Base-by-base conservation (phyloP, 2,888 invertebrate species). In the Capitulum mitella region DNA sequence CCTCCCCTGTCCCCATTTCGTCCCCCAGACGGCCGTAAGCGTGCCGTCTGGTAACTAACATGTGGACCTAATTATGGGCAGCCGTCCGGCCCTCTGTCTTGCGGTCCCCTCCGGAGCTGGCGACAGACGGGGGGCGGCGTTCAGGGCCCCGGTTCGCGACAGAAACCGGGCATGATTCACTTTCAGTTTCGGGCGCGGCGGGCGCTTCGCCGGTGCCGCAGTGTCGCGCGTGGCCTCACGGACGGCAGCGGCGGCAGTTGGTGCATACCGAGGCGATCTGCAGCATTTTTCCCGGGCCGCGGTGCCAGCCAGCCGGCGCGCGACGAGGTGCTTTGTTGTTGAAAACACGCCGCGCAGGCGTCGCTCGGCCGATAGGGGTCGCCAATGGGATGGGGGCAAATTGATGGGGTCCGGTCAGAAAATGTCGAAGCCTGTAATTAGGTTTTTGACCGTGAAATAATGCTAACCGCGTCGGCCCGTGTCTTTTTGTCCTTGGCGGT, bases 351-450 rank as follows among this genome's bases (percentile, higher is more conserved):
- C 40, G 26, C 40, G 26, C 5, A 22, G 37, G 37, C 70, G 26
- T 70, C 34, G 34, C 61, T 22, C 70, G 29, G 16, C 40, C 70
- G 70, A 40, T 40, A 40, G 37, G n/a, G 70, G 37, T 70, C 70
- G 70, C 70, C 37, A 12, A 70, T 40, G 70, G 40, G 70, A 40
- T 29, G 40, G 70, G 29, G 70, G 26, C 40, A 40, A 70, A 70
- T 70, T 70, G 70, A 70, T 70, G 70, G 70, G 70, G 70, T 40
- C 37, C 26, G 70, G 37, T 26, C 37, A 26, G 70, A 14, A 70
- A 70, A 70, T 70, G 70, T 70, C 70, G 70, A 70, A 70, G 70
- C 70, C 70, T 70, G 70, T 70, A 70, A 70, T 70, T 70, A 70
- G 70, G 70, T 70, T 70, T 70, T 70, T 70, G 40, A 70, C 70